Evolutionary conservation across 2,113 vertebrate genomes (phyloP).

Genomic region (Camarhynchus parvulus): DNA sequence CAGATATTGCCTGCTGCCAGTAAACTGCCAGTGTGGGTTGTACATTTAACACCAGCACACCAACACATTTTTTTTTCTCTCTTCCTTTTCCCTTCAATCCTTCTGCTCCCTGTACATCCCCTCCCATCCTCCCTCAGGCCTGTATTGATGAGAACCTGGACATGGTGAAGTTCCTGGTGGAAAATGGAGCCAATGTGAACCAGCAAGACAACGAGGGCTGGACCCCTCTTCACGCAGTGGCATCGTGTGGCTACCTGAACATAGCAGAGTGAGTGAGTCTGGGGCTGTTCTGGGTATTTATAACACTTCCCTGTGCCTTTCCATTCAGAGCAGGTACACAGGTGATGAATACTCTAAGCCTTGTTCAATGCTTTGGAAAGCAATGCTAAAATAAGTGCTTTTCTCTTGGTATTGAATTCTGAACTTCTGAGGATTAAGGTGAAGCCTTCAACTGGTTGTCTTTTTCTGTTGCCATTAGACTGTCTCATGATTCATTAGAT

Average conservation of each 20-base stretch:
- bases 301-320: not conserved
- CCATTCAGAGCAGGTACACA: not conserved
- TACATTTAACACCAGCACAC: not conserved
- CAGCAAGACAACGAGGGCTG: slow-evolving; percentile 95
- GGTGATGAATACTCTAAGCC: not conserved
- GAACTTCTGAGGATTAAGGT: not conserved
- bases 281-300: not conserved
- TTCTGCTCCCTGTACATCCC: not conserved
- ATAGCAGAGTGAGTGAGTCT: slow-evolving; percentile 92
- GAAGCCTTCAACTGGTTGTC: not conserved
- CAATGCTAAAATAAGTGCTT: not conserved
- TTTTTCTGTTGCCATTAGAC: not conserved
- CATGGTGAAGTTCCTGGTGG: slow-evolving; percentile 91
- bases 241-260: slow-evolving; percentile 91
- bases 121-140: slow-evolving; percentile 74
- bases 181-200: slow-evolving; percentile 86
- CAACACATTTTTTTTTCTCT: not conserved
- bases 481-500: not conserved
- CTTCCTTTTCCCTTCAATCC: not conserved
- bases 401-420: not conserved
- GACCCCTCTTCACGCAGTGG: slow-evolving; percentile 93
- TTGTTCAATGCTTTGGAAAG: not conserved
- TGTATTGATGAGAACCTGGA: slow-evolving; percentile 95
- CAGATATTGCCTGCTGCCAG: not conserved
- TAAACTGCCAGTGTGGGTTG: not conserved